These are phyloP conservation scores for Tachysurus vachellii DNA, from an alignment of 2,113 vertebrate species.

Conservation along the genomic window DNA sequence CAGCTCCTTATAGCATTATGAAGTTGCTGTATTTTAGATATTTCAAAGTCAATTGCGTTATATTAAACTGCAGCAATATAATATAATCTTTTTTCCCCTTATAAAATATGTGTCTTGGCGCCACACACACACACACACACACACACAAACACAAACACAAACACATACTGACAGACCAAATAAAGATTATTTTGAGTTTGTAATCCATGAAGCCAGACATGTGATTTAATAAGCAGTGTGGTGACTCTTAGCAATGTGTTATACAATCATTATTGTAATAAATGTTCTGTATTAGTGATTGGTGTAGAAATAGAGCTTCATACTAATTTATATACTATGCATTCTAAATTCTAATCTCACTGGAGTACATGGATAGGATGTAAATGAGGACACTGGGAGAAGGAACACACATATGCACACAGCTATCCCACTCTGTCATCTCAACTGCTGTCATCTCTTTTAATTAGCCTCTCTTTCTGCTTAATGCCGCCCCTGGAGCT, in stretches of 20 bases:
- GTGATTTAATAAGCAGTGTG: not conserved
- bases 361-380: slow-evolving; percentile 7
- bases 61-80: not conserved
- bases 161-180: not conserved
- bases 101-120: not conserved
- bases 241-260: not conserved
- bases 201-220: not conserved
- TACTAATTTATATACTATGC: slow-evolving; percentile 28
- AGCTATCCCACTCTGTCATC: slow-evolving; percentile 33
- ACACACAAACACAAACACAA: too few relatives aligned
- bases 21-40: not conserved
- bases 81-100: not conserved
- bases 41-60: not conserved
- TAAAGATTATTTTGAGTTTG: not conserved
- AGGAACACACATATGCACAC: not conserved
- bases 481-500: slow-evolving; percentile 47
- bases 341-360: slow-evolving; percentile 21
- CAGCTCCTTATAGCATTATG: not conserved
- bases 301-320: slow-evolving; percentile 25
- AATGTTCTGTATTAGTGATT: slow-evolving; percentile 13
- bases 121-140: too few relatives aligned
- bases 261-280: not conserved
- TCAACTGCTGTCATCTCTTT: slow-evolving; percentile 47
- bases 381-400: slow-evolving; percentile 37
- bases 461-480: slow-evolving; percentile 52